Base-by-base conservation (phyloP, 1,140 invertebrate genomes). In the Brachionus angularis region DNA sequence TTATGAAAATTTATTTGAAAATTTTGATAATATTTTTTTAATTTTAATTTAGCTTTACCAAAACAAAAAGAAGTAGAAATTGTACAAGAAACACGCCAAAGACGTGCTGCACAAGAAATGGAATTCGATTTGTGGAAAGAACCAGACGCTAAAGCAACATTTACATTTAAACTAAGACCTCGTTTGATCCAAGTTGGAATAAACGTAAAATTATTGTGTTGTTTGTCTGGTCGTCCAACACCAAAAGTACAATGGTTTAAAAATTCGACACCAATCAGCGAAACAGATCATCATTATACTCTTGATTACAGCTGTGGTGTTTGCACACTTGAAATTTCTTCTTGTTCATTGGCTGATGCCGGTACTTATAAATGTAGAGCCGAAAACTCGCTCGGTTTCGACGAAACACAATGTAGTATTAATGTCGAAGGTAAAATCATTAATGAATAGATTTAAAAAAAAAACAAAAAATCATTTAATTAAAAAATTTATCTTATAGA, bases 111-210 rank as follows among this genome's bases (percentile, higher is more conserved):
- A 18, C 70, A 55, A 55, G 70, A 71, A 16, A 55, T 71, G 50
- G 31, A 55, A 49, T 55, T 71, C 50, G 36, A 62, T 52, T 44
- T 62, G 42, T 72, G 71, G 71, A 62, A 36, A 47, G 71, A 62
- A 42, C 71, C 71, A n/a, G 53, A 72, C 34, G 47, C 89, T 18
- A 62, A 62, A 42, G 96, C 96, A 50, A 88, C 86, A 77, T 98
- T 98, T 83, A 96, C 91, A 74, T 98, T 99, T 89, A 86, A 92
- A 75, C 86, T 99, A 52, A 87, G 96, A 80, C 93, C 94, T 78
- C 89, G 96, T 80, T 89, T 98, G 70, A 98, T 99, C 85, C 96
- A 98, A 83, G 78, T 80, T 31, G 83, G 84, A 16, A 76, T 83
- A 58, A 80, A 81, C 29, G 89, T 92, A 75, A 98, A 99, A 83